Evolutionary conservation across 1,140 invertebrate genomes (phyloP).

Genomic region (Physella acuta): DNA sequence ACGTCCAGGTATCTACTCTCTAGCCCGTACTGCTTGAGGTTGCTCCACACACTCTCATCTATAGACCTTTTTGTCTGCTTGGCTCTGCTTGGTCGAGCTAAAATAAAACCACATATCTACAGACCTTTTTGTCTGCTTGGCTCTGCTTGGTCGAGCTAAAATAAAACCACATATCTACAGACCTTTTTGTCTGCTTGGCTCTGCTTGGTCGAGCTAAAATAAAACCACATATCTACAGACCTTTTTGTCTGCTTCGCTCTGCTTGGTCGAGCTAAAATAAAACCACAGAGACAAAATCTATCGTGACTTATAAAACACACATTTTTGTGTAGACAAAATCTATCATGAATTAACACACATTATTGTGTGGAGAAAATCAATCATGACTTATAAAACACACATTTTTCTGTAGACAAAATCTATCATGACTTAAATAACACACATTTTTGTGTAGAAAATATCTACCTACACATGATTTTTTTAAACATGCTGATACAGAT

Average conservation of each 20-base stretch:
- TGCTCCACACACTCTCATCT: conserved; percentile 82
- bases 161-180: conserved; percentile 74
- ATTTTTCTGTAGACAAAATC: too few species aligned
- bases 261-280: conserved; percentile 58
- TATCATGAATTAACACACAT: too few species aligned
- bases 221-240: conserved; percentile 75
- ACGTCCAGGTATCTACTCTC: conserved; percentile 80
- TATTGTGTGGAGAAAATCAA: too few species aligned
- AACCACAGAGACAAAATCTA: too few species aligned
- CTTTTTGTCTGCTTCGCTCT: conserved; percentile 67
- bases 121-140: conserved; percentile 68
- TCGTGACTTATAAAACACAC: too few species aligned
- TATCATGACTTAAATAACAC: too few species aligned
- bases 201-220: conserved; percentile 60
- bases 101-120: conserved; percentile 73
- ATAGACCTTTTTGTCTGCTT: conserved; percentile 69
- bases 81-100: conserved; percentile 60
- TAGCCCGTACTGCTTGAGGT: conserved; percentile 84
- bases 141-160: conserved; percentile 60
- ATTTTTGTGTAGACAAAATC: too few species aligned
- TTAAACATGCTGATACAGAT: too few species aligned
- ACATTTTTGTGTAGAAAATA: too few species aligned
- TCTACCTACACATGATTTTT: too few species aligned
- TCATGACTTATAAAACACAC: too few species aligned
- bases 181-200: conserved; percentile 67